Percentiles rank a stretch among this genome's conserved stretches.
Evolutionary conservation across 2,797 vertebrate species (phyloP).

Genomic region (Sylvilagus floridanus): DNA sequence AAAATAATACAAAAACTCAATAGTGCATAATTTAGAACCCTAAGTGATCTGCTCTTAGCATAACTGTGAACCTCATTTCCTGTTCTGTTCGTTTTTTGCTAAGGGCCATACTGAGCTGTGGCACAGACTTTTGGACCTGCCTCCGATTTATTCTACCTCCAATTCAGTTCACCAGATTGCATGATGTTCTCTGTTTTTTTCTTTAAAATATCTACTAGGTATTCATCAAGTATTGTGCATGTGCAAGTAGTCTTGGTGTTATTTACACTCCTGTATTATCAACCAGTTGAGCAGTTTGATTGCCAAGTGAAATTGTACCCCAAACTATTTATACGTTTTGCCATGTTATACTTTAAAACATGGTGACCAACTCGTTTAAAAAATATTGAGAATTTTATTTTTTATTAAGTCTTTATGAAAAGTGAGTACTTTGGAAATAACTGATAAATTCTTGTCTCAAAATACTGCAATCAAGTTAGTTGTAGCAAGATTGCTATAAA

Average conservation of each 20-base stretch:
- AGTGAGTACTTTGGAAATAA: slow-evolving; percentile 10
- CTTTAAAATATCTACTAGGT: neutral
- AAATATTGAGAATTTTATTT: neutral
- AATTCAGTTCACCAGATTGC: neutral
- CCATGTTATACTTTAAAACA: neutral
- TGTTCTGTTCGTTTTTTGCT: neutral
- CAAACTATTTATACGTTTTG: neutral
- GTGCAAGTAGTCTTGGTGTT: neutral
- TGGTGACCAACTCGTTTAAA: neutral
- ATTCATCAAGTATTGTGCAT: neutral
- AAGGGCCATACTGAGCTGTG: neutral
- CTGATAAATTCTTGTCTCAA: neutral
- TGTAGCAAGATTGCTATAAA: neutral
- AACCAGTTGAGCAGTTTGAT: neutral
- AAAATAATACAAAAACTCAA: neutral
- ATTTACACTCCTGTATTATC: neutral
- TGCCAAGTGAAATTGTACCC: neutral
- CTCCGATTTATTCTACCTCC: neutral
- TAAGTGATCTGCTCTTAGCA: neutral
- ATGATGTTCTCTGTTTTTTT: neutral
- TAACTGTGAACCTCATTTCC: neutral
- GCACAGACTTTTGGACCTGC: neutral
- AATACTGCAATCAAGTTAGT: neutral
- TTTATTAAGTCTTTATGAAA: neutral
- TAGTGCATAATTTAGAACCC: neutral